Percentiles rank a stretch among this genome's conserved stretches.
Evolutionary conservation across 1,140 invertebrate species (phyloP).

Genomic region (Kradibia gibbosae): DNA sequence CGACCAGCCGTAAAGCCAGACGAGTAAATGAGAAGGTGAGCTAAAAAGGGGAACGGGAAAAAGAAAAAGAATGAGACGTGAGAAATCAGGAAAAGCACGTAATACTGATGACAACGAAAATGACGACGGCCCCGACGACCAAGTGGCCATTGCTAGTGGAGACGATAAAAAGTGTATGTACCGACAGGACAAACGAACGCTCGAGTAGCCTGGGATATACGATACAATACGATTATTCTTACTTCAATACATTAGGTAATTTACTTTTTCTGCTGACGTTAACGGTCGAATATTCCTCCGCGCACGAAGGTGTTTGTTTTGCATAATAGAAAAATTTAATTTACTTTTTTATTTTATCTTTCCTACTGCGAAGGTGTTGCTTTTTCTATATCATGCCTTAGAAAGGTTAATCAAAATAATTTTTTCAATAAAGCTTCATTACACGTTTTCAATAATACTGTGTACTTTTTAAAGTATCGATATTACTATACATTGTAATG

Average conservation of each 20-base stretch:
- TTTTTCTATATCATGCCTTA: too few relatives aligned
- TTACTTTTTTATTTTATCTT: too few relatives aligned
- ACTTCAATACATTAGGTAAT: conserved; percentile 26
- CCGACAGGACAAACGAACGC: background rate
- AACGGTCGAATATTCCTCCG: too few relatives aligned
- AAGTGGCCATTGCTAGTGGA: conserved; percentile 66
- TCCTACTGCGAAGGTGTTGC: too few relatives aligned
- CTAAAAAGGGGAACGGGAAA: conserved; percentile 7
- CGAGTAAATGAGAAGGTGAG: background rate
- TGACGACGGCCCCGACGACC: conserved; percentile 54
- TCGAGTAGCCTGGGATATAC: background rate
- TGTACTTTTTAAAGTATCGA: too few relatives aligned
- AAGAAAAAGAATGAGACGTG: conserved; percentile 14
- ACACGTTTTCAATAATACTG: too few relatives aligned
- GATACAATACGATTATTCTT: conserved; percentile 44
- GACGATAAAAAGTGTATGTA: conserved; percentile 63
- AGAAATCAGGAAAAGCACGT: background rate
- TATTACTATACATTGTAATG: too few relatives aligned
- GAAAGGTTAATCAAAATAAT: too few relatives aligned
- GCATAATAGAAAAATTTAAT: too few relatives aligned
- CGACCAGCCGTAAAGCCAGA: background rate
- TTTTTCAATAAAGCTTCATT: too few relatives aligned
- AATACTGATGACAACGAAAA: background rate
- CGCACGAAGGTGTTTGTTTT: too few relatives aligned
- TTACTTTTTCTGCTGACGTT: background rate